Evolutionary conservation across 2,113 vertebrate species (phyloP).

Genomic region (Vidua macroura): DNA sequence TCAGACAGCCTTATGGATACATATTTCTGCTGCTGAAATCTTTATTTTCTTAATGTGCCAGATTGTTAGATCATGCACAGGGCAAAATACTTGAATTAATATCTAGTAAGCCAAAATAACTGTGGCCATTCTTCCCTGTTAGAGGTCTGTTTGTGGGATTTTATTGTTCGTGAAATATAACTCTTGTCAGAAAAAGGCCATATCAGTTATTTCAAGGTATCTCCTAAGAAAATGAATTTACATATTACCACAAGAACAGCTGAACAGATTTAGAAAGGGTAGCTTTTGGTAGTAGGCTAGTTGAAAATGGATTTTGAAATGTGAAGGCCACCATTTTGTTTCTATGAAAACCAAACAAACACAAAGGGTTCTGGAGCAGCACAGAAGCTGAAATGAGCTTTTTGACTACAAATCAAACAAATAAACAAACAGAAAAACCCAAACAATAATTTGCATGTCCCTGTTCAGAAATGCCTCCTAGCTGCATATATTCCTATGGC

Average conservation of each 20-base stretch:
- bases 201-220: not conserved
- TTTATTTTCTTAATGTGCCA: not conserved
- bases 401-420: not conserved
- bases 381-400: not conserved
- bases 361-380: not conserved
- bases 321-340: not conserved
- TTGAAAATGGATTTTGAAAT: not conserved
- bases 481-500: not conserved
- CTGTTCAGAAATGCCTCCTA: not conserved
- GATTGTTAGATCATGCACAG: not conserved
- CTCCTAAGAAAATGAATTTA: not conserved
- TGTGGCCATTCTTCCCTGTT: not conserved
- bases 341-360: not conserved
- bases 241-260: not conserved
- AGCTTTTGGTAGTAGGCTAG: not conserved
- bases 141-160: not conserved
- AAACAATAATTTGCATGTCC: not conserved
- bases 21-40: not conserved
- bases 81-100: not conserved
- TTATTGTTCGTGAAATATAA: not conserved
- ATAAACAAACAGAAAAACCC: not conserved
- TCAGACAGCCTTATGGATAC: not conserved
- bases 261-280: not conserved
- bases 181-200: not conserved
- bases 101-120: not conserved